phyloP scores from a whole-genome alignment of 2,888 invertebrate species.

The Halocaridina rubra region DNA sequence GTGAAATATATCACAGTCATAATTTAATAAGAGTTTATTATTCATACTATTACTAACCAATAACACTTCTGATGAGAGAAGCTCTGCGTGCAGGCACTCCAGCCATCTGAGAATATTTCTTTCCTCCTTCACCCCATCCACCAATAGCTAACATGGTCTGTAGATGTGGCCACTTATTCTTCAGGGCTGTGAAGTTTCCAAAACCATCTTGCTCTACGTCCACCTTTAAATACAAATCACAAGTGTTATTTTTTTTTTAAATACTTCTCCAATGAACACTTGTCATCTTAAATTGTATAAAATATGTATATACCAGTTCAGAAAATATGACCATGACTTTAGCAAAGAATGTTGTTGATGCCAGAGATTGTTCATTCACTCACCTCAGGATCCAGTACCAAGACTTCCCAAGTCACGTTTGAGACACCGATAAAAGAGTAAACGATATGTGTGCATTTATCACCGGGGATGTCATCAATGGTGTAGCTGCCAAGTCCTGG shows the following conservation, averaged over 20 bases:
- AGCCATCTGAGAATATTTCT: conserved; percentile 87
- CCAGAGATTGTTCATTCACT: no score
- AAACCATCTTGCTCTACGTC: conserved; percentile 75
- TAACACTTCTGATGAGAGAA: conserved; percentile 80
- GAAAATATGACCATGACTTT: no score
- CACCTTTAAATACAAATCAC: no score
- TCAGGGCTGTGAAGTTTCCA: conserved; percentile 81
- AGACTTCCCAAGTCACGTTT: conserved; percentile 80
- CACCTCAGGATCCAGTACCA: conserved; percentile 85
- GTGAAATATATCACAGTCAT: no score
- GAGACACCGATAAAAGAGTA: conserved; percentile 91
- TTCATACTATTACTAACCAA: conserved; percentile 68
- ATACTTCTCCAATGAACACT: no score
- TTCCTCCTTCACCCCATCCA: conserved; percentile 91
- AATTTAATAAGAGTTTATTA: no score
- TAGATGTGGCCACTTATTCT: conserved; percentile 77
- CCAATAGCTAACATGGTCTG: conserved; percentile 87
- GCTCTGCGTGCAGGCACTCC: conserved; percentile 77
- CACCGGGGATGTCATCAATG: conserved; percentile 85
- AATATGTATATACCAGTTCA: no score
- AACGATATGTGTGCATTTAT: conserved; percentile 86
- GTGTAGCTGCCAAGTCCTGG: conserved; percentile 82
- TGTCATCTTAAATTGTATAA: no score
- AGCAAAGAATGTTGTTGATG: no score
- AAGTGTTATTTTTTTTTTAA: no score